Evolutionary conservation across 2,113 vertebrate genomes (phyloP), one percentile per base, ranked within the genome.

Genomic region (Xyrauchen texanus): DNA sequence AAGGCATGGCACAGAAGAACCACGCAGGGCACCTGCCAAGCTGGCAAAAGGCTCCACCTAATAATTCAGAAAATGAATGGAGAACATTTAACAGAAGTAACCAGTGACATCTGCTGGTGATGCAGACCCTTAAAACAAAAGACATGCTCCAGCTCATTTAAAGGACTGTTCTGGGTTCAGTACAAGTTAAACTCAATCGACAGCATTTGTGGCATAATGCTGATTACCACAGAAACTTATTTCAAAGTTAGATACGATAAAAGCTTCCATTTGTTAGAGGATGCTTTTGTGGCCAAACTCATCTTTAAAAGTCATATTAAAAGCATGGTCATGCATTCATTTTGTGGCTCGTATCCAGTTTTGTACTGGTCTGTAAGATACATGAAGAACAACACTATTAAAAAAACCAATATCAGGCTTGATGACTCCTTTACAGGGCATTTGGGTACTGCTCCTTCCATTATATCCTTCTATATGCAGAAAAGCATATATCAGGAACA

Each of bases 351-450:
- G 3, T 1, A 34, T 34, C 21, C 21, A 34, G 21, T 49, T 49
- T 49, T 7, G 2, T 49, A 49, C 6, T n/a, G n/a, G 82, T 99
- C 97, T 0, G 84, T 84, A 60, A 97, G 5, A 34, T 97, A 94
- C 61, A 94, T 91, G 62, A 95, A 80, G 90, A 98, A 99, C 60
- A 93, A 90, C 52, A n/a, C n/a, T n/a, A 0, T 96, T 97, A 0
- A 98, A 99, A 87, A 99, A 99, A 58, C 98, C 94, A 0, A 98
- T 94, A 87, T 99, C 95, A 0, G 97, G 97, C 84, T 99, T 99
- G 68, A 96, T 67, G 0, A 98, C 21, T 0, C 96, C 96, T 0
- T 88, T 91, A 86, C 97, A 99, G 47, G 83, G 69, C 97, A 99
- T 79, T 63, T 87, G 0, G 96, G 96, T 16, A 98, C 77, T 47